A percentile compares a stretch with the other conserved stretches of the same genome.
Evolutionary conservation across 2,888 invertebrate species (phyloP).

Genomic region (Euproctis similis): DNA sequence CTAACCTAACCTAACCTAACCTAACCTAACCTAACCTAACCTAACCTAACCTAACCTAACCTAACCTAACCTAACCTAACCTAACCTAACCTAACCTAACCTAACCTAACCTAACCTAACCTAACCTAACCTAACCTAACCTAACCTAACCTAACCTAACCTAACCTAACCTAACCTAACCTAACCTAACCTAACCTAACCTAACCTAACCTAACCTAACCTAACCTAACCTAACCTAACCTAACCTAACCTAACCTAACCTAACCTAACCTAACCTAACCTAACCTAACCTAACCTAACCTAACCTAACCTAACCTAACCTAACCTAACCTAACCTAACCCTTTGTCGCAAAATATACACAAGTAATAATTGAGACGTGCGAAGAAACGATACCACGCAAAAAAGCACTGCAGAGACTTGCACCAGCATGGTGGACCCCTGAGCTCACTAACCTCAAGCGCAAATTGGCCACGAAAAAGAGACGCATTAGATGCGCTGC

Average conservation of each 20-base stretch:
- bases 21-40: constrained; percentile 5
- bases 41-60: constrained; percentile 6
- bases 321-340: no score
- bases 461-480: no score
- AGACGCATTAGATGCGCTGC: no score
- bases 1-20: constrained; percentile 4
- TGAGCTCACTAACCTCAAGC: no score
- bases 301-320: constrained; percentile 4
- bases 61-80: constrained; percentile 6
- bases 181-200: constrained; percentile 8
- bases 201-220: constrained; percentile 7
- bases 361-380: no score
- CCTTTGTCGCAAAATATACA: no score
- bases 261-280: constrained; percentile 7
- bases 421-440: no score
- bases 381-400: no score
- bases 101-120: constrained; percentile 5
- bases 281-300: constrained; percentile 7
- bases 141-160: constrained; percentile 7
- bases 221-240: constrained; percentile 7
- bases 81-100: constrained; percentile 6
- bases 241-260: constrained; percentile 7
- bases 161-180: constrained; percentile 7
- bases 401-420: no score
- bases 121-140: constrained; percentile 7